Evolutionary conservation across 1,140 invertebrate genomes (phyloP).

Genomic region (Ruditapes philippinarum): DNA sequence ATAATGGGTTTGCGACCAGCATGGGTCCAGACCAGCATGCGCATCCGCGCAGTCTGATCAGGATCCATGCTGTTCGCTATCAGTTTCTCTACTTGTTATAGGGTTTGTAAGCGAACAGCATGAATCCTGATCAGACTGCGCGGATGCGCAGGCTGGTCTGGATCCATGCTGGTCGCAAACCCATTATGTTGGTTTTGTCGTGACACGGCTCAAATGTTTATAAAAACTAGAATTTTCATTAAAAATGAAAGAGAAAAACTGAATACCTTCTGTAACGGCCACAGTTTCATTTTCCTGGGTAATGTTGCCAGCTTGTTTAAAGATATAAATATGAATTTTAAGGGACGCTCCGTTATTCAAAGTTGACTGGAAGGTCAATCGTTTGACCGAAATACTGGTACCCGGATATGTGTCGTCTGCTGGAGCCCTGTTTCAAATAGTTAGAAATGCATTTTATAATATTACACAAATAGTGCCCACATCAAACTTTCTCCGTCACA

Average conservation of each 20-base stretch:
- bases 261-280: not conserved
- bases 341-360: not conserved
- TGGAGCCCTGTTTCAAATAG: not conserved
- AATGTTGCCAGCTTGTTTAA: conserved; percentile 19
- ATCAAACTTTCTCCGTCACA: not conserved
- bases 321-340: conserved; percentile 28
- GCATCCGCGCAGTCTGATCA: too few relatives aligned
- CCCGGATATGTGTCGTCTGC: not conserved
- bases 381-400: not conserved
- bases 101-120: too few relatives aligned
- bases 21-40: too few relatives aligned
- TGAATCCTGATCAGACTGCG: too few relatives aligned
- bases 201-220: too few relatives aligned
- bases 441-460: too few relatives aligned
- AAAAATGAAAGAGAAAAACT: not conserved
- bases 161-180: too few relatives aligned
- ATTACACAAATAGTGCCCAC: not conserved
- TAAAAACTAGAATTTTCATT: not conserved
- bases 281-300: conserved; percentile 8
- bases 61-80: too few relatives aligned
- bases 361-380: not conserved
- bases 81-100: too few relatives aligned
- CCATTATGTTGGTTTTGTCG: too few relatives aligned
- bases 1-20: too few relatives aligned
- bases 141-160: too few relatives aligned